phyloP scores from a whole-genome alignment of 2,113 vertebrate species.

The Pan troglodytes region NHGRI_mPanTro3-v2.1_pri NC_072398.2:159639001-159639500 shows the following conservation, averaged over 20 bases:
- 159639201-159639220: conserved; percentile 7
- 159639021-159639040: neutral
- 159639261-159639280: neutral
- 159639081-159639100: neutral
- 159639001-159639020: neutral
- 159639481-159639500: neutral
- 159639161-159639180: neutral
- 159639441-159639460: neutral
- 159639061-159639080: neutral
- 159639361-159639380: neutral
- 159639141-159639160: neutral
- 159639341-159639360: conserved; percentile 1
- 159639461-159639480: neutral
- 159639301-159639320: neutral
- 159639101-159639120: neutral
- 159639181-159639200: neutral
- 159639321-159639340: neutral
- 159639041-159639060: neutral
- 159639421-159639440: neutral
- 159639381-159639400: neutral
- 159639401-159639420: neutral
- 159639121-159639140: neutral
- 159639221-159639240: neutral
- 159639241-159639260: neutral
- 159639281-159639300: neutral